A percentile compares a stretch with the other conserved stretches of the same genome.
Conservation (phyloP, 2,113 vertebrate genomes). For the Laticauda laticaudata region DNA sequence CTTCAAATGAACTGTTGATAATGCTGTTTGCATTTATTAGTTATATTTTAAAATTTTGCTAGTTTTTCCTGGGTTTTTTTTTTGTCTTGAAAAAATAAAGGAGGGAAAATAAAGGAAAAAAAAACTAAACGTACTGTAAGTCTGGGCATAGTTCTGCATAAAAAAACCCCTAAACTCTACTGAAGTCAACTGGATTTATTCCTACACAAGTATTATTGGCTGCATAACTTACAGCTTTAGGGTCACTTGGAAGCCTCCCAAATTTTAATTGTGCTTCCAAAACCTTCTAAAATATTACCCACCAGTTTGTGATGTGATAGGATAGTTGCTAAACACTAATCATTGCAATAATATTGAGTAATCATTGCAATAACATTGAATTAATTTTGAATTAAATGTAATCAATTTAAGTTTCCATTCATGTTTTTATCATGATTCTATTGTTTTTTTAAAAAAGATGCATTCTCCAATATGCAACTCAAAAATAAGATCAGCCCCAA, state of each 20-base stretch:
- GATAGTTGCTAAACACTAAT: neutral
- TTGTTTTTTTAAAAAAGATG: neutral
- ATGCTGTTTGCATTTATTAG: neutral
- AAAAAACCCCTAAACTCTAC: neutral
- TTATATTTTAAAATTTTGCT: neutral
- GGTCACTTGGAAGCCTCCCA: neutral
- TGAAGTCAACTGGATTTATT: neutral
- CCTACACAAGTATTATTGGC: neutral
- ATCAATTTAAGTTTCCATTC: neutral
- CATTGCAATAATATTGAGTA: neutral
- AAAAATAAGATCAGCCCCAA: neutral
- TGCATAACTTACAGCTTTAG: neutral
- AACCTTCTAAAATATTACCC: neutral
- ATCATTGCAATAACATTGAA: neutral
- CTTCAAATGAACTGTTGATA: neutral
- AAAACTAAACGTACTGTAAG: neutral
- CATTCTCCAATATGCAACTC: neutral
- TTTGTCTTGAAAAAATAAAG: neutral
- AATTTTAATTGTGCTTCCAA: neutral
- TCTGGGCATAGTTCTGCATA: neutral
- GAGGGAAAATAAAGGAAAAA: neutral
- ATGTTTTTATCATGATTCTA: neutral
- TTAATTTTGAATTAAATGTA: neutral
- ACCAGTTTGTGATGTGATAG: neutral
- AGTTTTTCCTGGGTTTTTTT: neutral